These are phyloP conservation scores for Prorops nasuta DNA, from an alignment of 1,140 invertebrate species.

Conservation along the genomic window DNA sequence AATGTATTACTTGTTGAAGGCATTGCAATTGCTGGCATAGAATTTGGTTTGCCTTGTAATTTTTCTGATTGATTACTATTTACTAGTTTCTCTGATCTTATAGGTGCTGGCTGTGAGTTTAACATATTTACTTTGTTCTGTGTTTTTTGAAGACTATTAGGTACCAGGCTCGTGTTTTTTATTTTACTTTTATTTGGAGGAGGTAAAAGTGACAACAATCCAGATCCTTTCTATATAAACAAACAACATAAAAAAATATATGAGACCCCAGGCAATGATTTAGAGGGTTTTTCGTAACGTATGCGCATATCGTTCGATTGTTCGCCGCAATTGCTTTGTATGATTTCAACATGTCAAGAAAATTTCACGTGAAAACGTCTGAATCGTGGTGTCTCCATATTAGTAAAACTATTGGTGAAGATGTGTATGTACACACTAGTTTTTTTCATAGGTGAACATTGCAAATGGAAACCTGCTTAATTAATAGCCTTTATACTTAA, in stretches of 20 bases:
- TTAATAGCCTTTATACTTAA: too few relatives aligned
- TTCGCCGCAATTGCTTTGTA: background rate
- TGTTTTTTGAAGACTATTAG: conserved; percentile 40
- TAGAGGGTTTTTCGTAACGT: background rate
- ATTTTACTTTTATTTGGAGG: conserved; percentile 38
- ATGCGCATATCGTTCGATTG: background rate
- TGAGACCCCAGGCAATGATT: background rate
- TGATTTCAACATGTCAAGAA: background rate
- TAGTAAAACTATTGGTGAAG: background rate
- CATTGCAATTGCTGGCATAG: background rate
- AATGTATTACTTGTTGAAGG: conserved; percentile 11
- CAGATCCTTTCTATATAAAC: conserved; percentile 37
- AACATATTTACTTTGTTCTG: conserved; percentile 4
- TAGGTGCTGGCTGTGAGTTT: conserved; percentile 1
- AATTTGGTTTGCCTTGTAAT: conserved; percentile 16
- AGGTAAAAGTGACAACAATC: conserved; percentile 50
- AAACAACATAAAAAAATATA: conserved; percentile 1
- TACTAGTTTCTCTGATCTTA: conserved; percentile 1
- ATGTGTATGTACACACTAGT: too few relatives aligned
- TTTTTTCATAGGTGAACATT: too few relatives aligned
- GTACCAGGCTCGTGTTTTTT: conserved; percentile 38
- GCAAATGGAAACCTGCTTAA: too few relatives aligned
- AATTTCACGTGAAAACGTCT: background rate
- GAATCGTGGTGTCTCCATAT: background rate
- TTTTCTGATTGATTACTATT: conserved; percentile 12